phyloP scores from a whole-genome alignment of 2,888 invertebrate species.

The Aleiodes alternator region DNA sequence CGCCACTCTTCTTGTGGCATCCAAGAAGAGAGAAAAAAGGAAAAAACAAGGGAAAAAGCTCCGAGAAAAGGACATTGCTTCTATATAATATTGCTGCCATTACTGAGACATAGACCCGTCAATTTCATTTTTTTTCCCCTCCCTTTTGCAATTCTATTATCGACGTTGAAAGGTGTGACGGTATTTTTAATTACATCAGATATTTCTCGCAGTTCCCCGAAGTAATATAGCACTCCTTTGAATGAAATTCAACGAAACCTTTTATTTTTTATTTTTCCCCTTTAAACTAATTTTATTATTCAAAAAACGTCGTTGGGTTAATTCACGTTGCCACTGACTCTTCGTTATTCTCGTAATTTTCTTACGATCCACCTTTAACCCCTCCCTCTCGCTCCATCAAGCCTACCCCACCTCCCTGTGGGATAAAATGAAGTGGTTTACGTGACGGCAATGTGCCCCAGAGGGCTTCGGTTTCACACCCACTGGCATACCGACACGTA shows the following conservation, averaged over 20 bases:
- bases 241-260: too few relatives aligned
- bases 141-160: conserved; percentile 52
- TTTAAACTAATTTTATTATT: background rate
- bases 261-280: too few relatives aligned
- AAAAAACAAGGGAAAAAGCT: background rate
- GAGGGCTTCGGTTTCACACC: conserved; percentile 51
- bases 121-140: background rate
- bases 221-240: background rate
- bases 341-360: conserved; percentile 22
- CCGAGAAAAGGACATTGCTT: background rate
- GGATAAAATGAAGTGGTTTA: conserved; percentile 47
- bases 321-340: background rate
- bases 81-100: conserved; percentile 31
- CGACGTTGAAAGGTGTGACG: conserved; percentile 66
- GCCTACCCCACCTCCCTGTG: background rate
- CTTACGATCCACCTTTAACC: background rate
- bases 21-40: background rate
- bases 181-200: conserved; percentile 67
- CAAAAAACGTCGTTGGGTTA: conserved; percentile 1
- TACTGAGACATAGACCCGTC: background rate
- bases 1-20: conserved; percentile 40
- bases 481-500: conserved; percentile 29
- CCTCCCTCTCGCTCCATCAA: conserved; percentile 3
- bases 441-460: conserved; percentile 45
- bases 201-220: background rate